phyloP scores from a whole-genome alignment of 1,140 invertebrate genomes.

The Hylaeus anthracinus region DNA sequence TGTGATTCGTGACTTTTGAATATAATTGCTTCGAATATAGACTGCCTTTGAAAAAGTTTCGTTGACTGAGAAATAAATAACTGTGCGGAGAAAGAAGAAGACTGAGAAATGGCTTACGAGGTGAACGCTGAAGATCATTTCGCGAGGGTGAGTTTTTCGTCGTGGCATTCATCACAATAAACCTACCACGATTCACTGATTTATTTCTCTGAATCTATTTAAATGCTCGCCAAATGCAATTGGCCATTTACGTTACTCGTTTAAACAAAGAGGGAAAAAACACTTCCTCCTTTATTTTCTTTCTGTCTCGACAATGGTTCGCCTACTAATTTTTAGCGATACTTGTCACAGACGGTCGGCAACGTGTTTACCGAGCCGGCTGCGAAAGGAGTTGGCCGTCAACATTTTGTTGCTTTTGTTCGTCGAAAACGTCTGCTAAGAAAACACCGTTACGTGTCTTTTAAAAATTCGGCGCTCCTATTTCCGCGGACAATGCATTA shows the following conservation, averaged over 20 bases:
- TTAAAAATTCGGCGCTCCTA: not conserved
- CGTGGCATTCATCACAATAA: no score
- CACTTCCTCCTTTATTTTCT: not conserved
- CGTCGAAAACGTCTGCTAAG: no score
- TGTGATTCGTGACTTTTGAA: not conserved
- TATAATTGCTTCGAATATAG: not conserved
- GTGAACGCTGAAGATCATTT: conserved; percentile 18
- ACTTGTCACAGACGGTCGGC: not conserved
- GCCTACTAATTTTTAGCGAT: not conserved
- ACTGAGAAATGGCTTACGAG: conserved; percentile 44
- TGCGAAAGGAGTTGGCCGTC: not conserved
- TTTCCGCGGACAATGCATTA: not conserved
- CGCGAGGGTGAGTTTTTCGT: conserved; percentile 46
- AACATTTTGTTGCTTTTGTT: not conserved
- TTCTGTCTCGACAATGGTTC: no score
- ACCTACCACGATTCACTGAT: no score
- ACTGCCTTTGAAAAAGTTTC: not conserved
- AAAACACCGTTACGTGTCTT: not conserved
- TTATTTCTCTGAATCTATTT: not conserved
- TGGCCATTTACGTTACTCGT: not conserved
- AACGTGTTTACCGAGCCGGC: not conserved
- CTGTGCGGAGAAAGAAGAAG: not conserved
- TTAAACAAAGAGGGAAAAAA: not conserved
- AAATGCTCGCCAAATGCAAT: not conserved
- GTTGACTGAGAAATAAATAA: not conserved